A percentile compares a stretch with the other conserved stretches of the same genome.
Evolutionary conservation across 2,888 invertebrate genomes (phyloP).

Genomic region (Tyria jacobaeae): DNA sequence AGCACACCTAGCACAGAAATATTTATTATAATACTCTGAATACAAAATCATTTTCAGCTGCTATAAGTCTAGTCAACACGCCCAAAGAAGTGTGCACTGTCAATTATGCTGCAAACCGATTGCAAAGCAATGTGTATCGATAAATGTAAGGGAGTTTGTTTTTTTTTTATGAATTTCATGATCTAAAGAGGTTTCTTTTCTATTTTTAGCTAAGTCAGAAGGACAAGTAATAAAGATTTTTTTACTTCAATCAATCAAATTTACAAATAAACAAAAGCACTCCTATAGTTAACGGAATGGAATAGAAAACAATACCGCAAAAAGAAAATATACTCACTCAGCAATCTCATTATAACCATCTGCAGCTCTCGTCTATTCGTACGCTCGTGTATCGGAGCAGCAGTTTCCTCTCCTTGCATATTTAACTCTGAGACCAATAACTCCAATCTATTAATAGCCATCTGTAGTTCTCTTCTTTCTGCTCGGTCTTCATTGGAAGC

Average conservation of each 20-base stretch:
- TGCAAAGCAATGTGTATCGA: too few species aligned
- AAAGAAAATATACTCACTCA: slow-evolving; percentile 87
- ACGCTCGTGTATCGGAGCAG: slow-evolving; percentile 87
- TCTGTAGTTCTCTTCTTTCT: slow-evolving; percentile 92
- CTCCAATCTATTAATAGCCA: slow-evolving; percentile 94
- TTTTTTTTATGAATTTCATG: too few species aligned
- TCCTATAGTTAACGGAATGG: neutral
- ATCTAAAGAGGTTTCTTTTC: too few species aligned
- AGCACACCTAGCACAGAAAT: slow-evolving; percentile 85
- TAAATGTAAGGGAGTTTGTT: too few species aligned
- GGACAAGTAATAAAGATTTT: too few species aligned
- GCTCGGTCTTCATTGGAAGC: slow-evolving; percentile 85
- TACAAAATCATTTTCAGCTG: too few species aligned
- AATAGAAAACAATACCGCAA: neutral
- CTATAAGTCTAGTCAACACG: too few species aligned
- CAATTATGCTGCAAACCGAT: too few species aligned
- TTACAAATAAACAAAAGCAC: too few species aligned
- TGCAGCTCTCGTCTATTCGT: slow-evolving; percentile 94
- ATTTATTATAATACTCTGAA: neutral
- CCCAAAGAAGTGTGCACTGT: too few species aligned
- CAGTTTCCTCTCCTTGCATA: slow-evolving; percentile 81
- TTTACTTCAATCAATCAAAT: too few species aligned
- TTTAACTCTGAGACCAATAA: slow-evolving; percentile 91
- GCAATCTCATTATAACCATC: slow-evolving; percentile 94
- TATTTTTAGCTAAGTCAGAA: too few species aligned